Evolutionary conservation across 2,888 invertebrate genomes (phyloP).

Genomic region (Heliconius charithonia): DNA sequence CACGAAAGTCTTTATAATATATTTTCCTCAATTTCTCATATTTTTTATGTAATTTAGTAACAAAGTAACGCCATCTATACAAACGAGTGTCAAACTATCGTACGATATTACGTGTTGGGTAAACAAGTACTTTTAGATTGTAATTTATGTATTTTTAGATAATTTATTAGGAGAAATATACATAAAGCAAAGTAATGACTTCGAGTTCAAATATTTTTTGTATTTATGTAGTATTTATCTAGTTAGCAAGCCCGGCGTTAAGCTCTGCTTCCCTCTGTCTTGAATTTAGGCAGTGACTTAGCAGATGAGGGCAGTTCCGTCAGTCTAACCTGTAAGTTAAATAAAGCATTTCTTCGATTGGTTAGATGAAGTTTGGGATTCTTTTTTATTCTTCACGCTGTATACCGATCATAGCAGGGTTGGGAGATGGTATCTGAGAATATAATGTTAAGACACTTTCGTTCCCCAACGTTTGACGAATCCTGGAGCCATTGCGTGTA

Average conservation of each 20-base stretch:
- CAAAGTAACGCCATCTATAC: slow-evolving; percentile 59
- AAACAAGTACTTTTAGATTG: background rate
- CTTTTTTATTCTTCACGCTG: background rate
- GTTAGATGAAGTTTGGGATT: no score
- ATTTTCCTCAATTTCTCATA: background rate
- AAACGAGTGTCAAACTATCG: slow-evolving; percentile 44
- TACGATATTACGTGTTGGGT: slow-evolving; percentile 33
- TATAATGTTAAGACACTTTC: background rate
- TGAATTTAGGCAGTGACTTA: no score
- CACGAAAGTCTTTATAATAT: background rate
- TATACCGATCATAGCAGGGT: background rate
- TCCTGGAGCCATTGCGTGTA: background rate
- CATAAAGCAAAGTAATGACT: no score
- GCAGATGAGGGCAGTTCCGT: background rate
- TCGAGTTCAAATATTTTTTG: no score
- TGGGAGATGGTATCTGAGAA: no score
- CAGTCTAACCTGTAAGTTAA: background rate
- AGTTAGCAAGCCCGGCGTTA: background rate
- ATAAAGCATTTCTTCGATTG: no score
- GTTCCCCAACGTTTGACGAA: background rate
- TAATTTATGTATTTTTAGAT: slow-evolving; percentile 10
- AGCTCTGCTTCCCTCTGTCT: background rate
- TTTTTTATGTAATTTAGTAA: background rate
- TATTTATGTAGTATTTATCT: background rate
- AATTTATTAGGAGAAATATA: background rate